A percentile compares a stretch with the other conserved stretches of the same genome.
Evolutionary conservation across 2,113 vertebrate genomes (phyloP).

Genomic region (Oenanthe melanoleuca): DNA sequence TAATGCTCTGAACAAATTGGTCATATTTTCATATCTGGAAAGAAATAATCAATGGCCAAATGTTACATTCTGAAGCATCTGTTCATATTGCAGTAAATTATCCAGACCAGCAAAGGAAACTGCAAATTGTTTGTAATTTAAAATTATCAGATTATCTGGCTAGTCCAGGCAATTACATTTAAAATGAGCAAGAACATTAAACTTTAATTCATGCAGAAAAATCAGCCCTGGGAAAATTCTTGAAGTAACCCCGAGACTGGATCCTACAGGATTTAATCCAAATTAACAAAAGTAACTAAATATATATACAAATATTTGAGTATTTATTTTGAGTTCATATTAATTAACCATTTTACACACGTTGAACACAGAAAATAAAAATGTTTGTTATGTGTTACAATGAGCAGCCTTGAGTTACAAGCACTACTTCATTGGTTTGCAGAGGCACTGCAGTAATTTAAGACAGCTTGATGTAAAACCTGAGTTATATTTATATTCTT

Average conservation of each 20-base stretch:
- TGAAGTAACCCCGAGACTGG: background rate
- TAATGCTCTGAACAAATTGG: background rate
- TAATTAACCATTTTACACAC: background rate
- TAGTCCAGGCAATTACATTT: background rate
- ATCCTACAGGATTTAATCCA: background rate
- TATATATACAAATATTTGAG: background rate
- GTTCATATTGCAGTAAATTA: background rate
- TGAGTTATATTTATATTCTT: background rate
- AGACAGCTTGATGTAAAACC: background rate
- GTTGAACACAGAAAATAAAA: background rate
- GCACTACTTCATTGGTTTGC: background rate
- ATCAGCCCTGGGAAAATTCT: background rate
- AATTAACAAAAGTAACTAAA: background rate
- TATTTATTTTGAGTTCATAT: background rate
- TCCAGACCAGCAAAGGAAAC: background rate
- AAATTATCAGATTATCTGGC: background rate
- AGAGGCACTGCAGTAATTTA: background rate
- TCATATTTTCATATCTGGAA: background rate
- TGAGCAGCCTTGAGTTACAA: background rate
- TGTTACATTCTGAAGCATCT: background rate
- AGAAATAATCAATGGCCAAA: background rate
- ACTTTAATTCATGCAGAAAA: background rate
- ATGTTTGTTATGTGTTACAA: background rate
- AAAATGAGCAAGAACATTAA: background rate
- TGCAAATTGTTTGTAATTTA: background rate